A percentile compares a stretch with the other conserved stretches of the same genome.
Conservation (phyloP, 2,797 vertebrate genomes). For the Ceryle rudis region DNA sequence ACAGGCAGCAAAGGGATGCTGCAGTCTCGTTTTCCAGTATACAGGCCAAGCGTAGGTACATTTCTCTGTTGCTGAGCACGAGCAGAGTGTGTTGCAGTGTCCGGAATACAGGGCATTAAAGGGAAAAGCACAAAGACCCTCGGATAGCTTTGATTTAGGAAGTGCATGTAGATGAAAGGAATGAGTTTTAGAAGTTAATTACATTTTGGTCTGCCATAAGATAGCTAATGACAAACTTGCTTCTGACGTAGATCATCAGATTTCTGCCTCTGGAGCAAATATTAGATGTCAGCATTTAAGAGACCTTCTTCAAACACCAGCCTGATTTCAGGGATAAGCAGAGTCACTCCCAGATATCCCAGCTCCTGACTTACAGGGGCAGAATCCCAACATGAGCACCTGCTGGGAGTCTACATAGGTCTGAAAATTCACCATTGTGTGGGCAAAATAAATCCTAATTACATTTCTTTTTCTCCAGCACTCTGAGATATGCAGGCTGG, state of each 20-base stretch:
- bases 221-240: constrained; percentile 63
- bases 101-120: background rate
- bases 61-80: background rate
- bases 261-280: constrained; percentile 42
- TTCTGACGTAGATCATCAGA: constrained; percentile 56
- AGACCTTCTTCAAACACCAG: constrained; percentile 11
- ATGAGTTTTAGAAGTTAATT: background rate
- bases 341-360: background rate
- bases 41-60: background rate
- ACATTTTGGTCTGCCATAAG: constrained; percentile 1
- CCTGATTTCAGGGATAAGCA: background rate
- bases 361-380: background rate
- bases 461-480: background rate
- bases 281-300: background rate
- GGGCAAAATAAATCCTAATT: background rate
- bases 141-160: background rate
- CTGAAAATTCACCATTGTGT: background rate
- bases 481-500: background rate
- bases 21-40: background rate
- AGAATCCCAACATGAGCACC: background rate
- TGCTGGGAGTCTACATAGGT: background rate
- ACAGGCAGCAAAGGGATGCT: background rate
- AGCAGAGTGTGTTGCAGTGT: background rate
- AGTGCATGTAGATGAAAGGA: background rate
- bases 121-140: background rate